Evolutionary conservation across 2,797 vertebrate species (phyloP).

Genomic region (Tadarida brasiliensis): DNA sequence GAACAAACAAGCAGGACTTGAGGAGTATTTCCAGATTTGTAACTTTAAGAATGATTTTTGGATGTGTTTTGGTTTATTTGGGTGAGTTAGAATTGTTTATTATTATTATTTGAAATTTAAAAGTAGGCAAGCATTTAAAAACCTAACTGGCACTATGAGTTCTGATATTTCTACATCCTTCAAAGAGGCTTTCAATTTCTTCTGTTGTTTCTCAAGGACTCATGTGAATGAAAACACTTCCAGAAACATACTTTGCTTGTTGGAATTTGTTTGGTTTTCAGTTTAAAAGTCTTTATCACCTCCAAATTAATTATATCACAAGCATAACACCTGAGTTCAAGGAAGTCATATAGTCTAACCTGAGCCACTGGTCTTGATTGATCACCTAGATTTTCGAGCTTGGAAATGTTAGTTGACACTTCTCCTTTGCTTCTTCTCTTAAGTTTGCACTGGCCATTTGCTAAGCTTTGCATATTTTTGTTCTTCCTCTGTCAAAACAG

Average conservation of each 20-base stretch:
- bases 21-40: slow-evolving; percentile 60
- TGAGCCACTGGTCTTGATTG: slow-evolving; percentile 83
- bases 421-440: slow-evolving; percentile 90
- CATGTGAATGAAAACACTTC: slow-evolving; percentile 46
- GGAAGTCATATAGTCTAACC: slow-evolving; percentile 75
- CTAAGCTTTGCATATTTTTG: slow-evolving; percentile 92
- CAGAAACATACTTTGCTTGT: slow-evolving; percentile 57
- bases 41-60: slow-evolving; percentile 61
- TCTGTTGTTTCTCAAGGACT: slow-evolving; percentile 81
- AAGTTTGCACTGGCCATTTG: slow-evolving; percentile 90
- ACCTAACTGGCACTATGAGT: slow-evolving; percentile 79
- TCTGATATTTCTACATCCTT: slow-evolving; percentile 64
- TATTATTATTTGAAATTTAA: slow-evolving; percentile 87
- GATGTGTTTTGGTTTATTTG: slow-evolving; percentile 67
- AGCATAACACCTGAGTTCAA: slow-evolving; percentile 71
- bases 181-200: slow-evolving; percentile 85
- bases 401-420: slow-evolving; percentile 78
- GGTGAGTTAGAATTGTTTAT: slow-evolving; percentile 78
- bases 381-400: slow-evolving; percentile 84
- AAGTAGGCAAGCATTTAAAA: slow-evolving; percentile 86
- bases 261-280: slow-evolving; percentile 60
- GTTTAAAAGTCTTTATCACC: slow-evolving; percentile 66
- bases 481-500: slow-evolving; percentile 92
- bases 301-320: slow-evolving; percentile 57
- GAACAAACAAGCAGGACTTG: background rate